Conservation (phyloP, 2,888 invertebrate genomes). For the Argynnis bischoffii region DNA sequence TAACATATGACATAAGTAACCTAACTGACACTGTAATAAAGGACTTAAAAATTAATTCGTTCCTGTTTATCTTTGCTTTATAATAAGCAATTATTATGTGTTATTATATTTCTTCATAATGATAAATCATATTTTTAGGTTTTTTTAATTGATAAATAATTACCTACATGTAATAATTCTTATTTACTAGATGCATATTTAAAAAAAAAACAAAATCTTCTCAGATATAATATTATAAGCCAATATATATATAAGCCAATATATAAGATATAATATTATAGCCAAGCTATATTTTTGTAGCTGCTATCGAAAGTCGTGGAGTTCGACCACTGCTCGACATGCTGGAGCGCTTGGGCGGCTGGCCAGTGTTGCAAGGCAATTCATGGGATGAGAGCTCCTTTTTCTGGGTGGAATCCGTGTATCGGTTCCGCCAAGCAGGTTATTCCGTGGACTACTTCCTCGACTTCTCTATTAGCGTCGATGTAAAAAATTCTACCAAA, state of each 20-base stretch:
- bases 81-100: too few relatives aligned
- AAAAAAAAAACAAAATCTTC: too few relatives aligned
- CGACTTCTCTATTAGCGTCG: conserved; percentile 94
- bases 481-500: conserved; percentile 93
- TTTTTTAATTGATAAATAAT: too few relatives aligned
- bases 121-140: too few relatives aligned
- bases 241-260: too few relatives aligned
- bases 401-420: conserved; percentile 92
- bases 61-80: too few relatives aligned
- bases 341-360: conserved; percentile 91
- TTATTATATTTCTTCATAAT: too few relatives aligned
- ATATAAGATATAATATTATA: too few relatives aligned
- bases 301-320: conserved; percentile 90
- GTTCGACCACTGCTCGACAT: conserved; percentile 87
- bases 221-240: neutral
- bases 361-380: conserved; percentile 94
- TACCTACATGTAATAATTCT: too few relatives aligned
- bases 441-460: conserved; percentile 95
- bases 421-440: conserved; percentile 89
- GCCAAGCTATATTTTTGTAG: conserved; percentile 69
- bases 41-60: neutral
- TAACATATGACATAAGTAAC: conserved; percentile 51
- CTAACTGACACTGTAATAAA: conserved; percentile 14
- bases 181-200: too few relatives aligned
- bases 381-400: conserved; percentile 87